Evolutionary conservation across 2,888 invertebrate species (phyloP), one percentile per base, ranked within the genome.

Genomic region (Heliconius sara): DNA sequence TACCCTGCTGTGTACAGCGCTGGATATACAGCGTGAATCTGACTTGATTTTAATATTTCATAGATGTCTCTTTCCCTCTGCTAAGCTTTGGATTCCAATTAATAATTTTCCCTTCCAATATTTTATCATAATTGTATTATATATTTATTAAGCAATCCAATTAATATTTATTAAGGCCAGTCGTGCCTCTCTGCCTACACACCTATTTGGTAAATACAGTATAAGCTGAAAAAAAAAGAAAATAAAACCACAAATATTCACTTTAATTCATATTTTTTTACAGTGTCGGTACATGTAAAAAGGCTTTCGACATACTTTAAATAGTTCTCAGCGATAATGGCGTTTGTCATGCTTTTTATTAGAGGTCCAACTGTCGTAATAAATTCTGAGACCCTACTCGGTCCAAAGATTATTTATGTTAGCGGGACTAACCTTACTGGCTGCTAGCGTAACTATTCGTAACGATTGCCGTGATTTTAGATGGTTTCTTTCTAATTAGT

Each of bases 271-370:
- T n/a, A 10, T 0, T 65, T 12, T 65, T 16, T 6, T 27, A 27
- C 57, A 3, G 16, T 16, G 34, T 60, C 27, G 43, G 13, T 57
- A 75, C 13, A 60, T 70, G 80, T 73, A 74, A 77, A 80, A 72
- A 77, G 30, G 43, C 81, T 39, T 82, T 84, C 86, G 84, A 83
- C 84, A 68, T 80, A 78, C 57, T 80, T 77, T 82, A 83, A 87
- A 88, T 88, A 83, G 83, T 85, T 82, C 85, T 84, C 84, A 84
- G 85, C 84, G 85, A 88, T 88, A 89, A 87, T 85, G 83, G 83
- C 79, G 85, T 87, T 89, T 84, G 89, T 88, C 87, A 87, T 87
- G 87, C 85, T 90, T 90, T 90, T 90, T 89, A 87, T 88, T 80
- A 83, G 85, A 83, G 84, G 85, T 85, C 83, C 82, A 81, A 80